Evolutionary conservation across 2,113 vertebrate species (phyloP).

Genomic region (Sturnira hondurensis): DNA sequence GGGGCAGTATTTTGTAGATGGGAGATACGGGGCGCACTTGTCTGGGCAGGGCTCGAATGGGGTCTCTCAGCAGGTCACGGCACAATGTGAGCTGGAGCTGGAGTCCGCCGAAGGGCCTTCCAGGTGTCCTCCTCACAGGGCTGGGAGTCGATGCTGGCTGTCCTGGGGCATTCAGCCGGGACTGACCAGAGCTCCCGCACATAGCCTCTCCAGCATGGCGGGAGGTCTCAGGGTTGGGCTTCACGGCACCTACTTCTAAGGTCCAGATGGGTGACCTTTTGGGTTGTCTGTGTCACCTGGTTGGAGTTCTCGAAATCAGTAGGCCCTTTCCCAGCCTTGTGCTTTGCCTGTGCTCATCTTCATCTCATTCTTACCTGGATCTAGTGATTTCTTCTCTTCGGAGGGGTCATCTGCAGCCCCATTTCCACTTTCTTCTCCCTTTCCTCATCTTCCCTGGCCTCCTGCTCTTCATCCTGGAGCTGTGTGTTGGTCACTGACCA

Average conservation of each 20-base stretch:
- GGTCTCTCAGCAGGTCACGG: not conserved
- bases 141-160: not conserved
- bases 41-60: not conserved
- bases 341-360: constrained; percentile 79
- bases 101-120: not conserved
- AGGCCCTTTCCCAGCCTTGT: constrained; percentile 86
- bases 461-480: constrained; percentile 92
- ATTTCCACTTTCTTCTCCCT: constrained; percentile 80
- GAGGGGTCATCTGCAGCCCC: constrained; percentile 79
- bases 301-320: constrained; percentile 95
- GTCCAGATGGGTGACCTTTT: constrained; percentile 93
- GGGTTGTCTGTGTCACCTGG: constrained; percentile 86
- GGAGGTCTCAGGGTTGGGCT: not conserved
- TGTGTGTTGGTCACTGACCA: constrained; percentile 91
- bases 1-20: not conserved
- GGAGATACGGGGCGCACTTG: not conserved
- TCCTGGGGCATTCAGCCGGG: not conserved
- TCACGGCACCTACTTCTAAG: constrained; percentile 27
- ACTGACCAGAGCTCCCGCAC: not conserved
- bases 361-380: constrained; percentile 91
- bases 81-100: not conserved
- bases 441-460: constrained; percentile 84
- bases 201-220: not conserved
- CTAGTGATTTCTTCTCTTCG: constrained; percentile 87
- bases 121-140: no score